Evolutionary conservation across 2,113 vertebrate genomes (phyloP).

Genomic region (Megaptera novaeangliae): DNA sequence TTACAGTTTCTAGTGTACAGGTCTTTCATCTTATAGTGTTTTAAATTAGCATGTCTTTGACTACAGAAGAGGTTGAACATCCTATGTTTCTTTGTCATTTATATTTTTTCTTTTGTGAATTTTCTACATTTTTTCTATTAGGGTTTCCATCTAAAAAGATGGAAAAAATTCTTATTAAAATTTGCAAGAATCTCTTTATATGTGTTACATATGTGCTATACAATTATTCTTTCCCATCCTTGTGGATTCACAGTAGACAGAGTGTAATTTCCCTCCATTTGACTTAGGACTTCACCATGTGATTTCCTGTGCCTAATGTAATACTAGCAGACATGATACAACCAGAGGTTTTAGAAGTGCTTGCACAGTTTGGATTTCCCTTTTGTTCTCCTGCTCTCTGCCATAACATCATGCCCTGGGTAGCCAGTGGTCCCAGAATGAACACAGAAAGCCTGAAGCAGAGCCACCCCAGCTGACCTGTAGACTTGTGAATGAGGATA

Average conservation of each 20-base stretch:
- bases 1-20: no score
- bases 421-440: background rate
- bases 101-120: background rate
- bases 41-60: background rate
- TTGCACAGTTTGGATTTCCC: background rate
- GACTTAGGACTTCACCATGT: background rate
- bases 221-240: background rate
- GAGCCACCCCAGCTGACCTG: background rate
- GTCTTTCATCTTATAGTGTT: background rate
- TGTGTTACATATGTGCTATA: background rate
- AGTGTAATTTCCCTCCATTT: background rate
- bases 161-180: background rate
- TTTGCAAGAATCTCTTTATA: background rate
- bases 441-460: background rate
- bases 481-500: background rate
- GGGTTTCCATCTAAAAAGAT: background rate
- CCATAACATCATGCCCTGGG: background rate
- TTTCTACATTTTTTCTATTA: background rate
- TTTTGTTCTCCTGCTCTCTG: background rate
- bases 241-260: background rate
- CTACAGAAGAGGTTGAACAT: background rate
- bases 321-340: background rate
- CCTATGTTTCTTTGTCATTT: background rate
- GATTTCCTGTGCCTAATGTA: background rate
- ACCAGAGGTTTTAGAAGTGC: background rate